phyloP scores from a whole-genome alignment of 2,888 invertebrate genomes.

The Germaria angustata region DNA sequence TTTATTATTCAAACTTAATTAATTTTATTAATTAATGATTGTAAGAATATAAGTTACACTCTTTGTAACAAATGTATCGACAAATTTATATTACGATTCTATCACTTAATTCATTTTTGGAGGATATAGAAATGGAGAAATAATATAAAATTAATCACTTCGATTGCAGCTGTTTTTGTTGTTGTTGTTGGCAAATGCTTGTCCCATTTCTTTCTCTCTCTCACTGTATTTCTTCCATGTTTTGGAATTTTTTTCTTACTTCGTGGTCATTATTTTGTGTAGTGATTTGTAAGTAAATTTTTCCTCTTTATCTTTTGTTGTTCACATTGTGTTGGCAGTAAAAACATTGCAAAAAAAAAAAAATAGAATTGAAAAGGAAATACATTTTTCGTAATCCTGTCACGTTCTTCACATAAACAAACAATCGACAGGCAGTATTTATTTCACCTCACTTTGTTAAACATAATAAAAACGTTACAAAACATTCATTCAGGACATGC shows the following conservation, averaged over 20 bases:
- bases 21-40: too few relatives aligned
- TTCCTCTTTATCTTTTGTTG: neutral
- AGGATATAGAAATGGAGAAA: neutral
- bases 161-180: slow-evolving; percentile 18
- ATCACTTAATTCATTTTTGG: neutral
- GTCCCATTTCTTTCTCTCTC: neutral
- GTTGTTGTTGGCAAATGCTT: too few relatives aligned
- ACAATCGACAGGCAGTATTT: slow-evolving; percentile 41
- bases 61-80: neutral
- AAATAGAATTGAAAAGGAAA: slow-evolving; percentile 1
- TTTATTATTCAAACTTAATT: too few relatives aligned
- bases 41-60: too few relatives aligned
- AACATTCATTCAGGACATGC: neutral
- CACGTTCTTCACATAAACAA: slow-evolving; percentile 63
- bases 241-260: neutral
- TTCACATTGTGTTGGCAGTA: neutral
- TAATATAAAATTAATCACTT: slow-evolving; percentile 54
- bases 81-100: neutral
- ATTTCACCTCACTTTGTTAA: slow-evolving; percentile 34
- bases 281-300: slow-evolving; percentile 63
- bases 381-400: slow-evolving; percentile 49
- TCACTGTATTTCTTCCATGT: neutral
- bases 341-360: neutral
- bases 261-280: slow-evolving; percentile 50
- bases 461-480: neutral